These are phyloP conservation scores for Centropus bengalensis DNA, from an alignment of 2,113 vertebrate species.

Conservation along the genomic window DNA sequence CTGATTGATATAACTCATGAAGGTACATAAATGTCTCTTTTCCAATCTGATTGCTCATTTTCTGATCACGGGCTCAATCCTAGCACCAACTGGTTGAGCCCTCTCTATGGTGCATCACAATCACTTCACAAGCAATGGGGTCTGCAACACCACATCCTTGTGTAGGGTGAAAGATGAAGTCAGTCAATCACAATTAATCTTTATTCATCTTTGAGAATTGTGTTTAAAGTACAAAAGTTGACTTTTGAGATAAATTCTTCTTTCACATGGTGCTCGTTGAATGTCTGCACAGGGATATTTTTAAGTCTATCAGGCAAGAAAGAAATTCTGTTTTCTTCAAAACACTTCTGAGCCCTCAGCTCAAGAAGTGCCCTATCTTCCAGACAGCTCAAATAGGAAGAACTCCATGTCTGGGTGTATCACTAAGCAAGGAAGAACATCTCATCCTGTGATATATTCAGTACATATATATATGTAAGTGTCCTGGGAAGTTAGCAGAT, in stretches of 20 bases:
- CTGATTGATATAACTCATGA: background rate
- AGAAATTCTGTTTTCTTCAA: background rate
- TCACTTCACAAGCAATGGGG: background rate
- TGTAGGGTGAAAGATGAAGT: background rate
- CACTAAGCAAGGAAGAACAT: background rate
- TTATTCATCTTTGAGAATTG: background rate
- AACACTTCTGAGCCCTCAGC: background rate
- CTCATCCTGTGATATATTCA: background rate
- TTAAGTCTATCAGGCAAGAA: background rate
- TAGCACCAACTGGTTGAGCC: background rate
- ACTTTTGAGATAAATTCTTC: background rate
- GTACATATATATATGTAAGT: background rate
- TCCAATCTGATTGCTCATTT: background rate
- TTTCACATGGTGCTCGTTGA: background rate
- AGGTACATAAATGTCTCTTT: background rate
- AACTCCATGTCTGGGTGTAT: rapidly evolving
- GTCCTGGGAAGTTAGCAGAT: background rate
- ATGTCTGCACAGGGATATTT: background rate
- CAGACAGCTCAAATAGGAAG: background rate
- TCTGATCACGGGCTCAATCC: background rate
- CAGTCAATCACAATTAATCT: background rate
- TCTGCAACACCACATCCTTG: background rate
- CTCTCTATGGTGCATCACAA: background rate
- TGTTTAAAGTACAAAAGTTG: background rate
- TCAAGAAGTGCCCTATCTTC: background rate